Base-by-base conservation (phyloP, 1,140 invertebrate species). In the Drosophila kepulauana region DNA sequence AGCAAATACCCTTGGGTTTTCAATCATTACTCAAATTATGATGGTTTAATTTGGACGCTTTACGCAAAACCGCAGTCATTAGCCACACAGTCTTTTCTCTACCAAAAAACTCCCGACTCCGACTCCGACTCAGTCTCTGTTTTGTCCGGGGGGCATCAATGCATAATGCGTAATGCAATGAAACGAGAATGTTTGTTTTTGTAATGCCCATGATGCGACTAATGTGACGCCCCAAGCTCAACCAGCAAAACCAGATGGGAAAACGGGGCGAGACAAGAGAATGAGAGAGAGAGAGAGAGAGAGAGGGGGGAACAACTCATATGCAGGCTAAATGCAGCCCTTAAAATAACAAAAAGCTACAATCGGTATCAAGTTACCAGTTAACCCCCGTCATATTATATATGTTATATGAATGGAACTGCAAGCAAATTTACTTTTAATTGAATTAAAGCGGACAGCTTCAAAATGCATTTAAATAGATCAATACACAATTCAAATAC, bases 11-110 rank as follows among this genome's bases (percentile, higher is more conserved):
- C 84, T 82, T 88, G 84, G 84, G 84, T 87, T 87, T 87, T 87
- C 84, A 87, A 87, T 87, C 84, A 87, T 87, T 84, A 88, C 84
- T 84, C 77, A 87, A 87, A 88, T 87, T 87, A 87, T 88, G 77
- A 87, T 80, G 82, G 82, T 87, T 86, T 87, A 87, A 86, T 86
- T 86, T 82, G 69, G 70, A 41, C 73, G 82, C 82, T 86, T 61
- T 64, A 41, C 62, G 20, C 15, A 61, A 78, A 79, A 74, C 82
- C 77, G 80, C 77, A 82, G 72, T 87, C 84, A 80, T 87, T 88
- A 87, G 76, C 65, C 81, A 13, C 51, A 46, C 28, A 28, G 65
- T 49, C 72, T 52, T 30, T 5, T 49, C 38, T 28, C 20, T 11
- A 25, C 20, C 20, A 25, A 25, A 25, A 25, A 25, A 25, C 64